Percentiles rank a stretch among this genome's conserved stretches.
phyloP scores from a whole-genome alignment of 2,888 invertebrate genomes.

The Lutraria lutraria region DNA sequence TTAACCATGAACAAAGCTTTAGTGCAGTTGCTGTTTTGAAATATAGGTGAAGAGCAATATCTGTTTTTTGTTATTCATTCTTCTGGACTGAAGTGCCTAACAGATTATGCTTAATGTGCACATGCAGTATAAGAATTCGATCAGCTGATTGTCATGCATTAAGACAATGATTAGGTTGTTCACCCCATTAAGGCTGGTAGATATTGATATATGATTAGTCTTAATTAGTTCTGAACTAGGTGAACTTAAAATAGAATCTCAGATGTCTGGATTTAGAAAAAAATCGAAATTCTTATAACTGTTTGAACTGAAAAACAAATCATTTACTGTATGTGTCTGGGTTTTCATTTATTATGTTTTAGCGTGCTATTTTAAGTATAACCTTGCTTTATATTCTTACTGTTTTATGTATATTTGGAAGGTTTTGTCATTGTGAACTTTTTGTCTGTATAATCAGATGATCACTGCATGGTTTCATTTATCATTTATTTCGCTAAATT shows the following conservation, averaged over 20 bases:
- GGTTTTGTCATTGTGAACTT: not conserved
- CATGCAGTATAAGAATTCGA: not conserved
- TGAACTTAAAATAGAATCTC: not conserved
- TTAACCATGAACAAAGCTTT: not conserved
- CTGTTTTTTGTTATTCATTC: not conserved
- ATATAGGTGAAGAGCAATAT: not conserved
- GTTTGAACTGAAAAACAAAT: not conserved
- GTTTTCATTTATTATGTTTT: not conserved
- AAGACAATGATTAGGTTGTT: not conserved
- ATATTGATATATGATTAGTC: not conserved
- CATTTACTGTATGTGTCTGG: not conserved
- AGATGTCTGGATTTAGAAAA: not conserved
- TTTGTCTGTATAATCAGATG: not conserved
- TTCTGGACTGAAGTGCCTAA: not conserved
- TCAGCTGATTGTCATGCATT: not conserved
- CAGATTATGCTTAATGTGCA: not conserved
- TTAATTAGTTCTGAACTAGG: not conserved
- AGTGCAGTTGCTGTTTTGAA: not conserved
- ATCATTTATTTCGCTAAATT: not conserved
- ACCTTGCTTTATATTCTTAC: not conserved
- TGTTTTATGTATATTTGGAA: not conserved
- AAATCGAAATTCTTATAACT: not conserved
- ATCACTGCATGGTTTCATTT: not conserved
- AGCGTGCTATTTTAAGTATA: not conserved
- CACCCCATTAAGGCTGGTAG: not conserved